Evolutionary conservation across 2,797 vertebrate genomes (phyloP).

Genomic region (Falco biarmicus): DNA sequence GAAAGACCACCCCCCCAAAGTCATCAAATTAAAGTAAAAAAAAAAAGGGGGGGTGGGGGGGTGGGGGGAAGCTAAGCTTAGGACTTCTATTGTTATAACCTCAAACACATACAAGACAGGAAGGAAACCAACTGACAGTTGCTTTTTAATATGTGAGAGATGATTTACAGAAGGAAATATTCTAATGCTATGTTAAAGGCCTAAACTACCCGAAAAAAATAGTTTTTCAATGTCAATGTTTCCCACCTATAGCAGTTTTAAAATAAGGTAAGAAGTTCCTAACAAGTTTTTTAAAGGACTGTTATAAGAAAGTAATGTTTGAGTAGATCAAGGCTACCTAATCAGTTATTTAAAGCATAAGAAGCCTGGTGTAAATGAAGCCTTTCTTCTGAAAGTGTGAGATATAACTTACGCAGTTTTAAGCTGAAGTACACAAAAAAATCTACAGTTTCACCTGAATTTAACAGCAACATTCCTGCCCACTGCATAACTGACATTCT

Average conservation of each 20-base stretch:
- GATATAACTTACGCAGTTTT: neutral
- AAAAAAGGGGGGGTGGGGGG: rapidly evolving
- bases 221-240: neutral
- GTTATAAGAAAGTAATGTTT: neutral
- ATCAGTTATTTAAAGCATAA: neutral
- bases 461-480: neutral
- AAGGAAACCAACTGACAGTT: conserved; percentile 11
- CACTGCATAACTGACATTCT: neutral
- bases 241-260: neutral
- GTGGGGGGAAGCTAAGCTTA: neutral
- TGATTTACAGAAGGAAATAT: conserved; percentile 6
- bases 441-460: neutral
- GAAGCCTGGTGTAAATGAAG: neutral
- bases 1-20: neutral
- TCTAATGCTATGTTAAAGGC: neutral
- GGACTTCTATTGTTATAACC: neutral
- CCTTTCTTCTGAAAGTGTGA: neutral
- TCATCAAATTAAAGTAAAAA: neutral
- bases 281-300: neutral
- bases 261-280: neutral
- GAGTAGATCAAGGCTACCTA: neutral
- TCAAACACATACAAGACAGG: neutral
- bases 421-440: neutral
- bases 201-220: neutral
- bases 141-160: neutral